Conservation (phyloP, 2,113 vertebrate species). For the Myrmecophaga tridactyla region DNA sequence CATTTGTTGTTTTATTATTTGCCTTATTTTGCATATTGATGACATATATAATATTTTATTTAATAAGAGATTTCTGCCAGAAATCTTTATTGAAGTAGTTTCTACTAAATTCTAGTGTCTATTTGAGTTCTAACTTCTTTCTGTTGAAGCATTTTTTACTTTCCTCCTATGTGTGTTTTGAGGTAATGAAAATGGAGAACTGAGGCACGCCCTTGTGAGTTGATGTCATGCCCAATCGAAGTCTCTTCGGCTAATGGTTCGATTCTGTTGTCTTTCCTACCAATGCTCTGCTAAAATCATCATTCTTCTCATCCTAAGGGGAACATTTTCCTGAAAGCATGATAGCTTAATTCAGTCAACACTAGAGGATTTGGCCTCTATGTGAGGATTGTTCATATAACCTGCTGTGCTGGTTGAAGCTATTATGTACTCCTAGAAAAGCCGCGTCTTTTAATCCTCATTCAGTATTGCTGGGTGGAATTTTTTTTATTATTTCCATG, state of each 20-base stretch:
- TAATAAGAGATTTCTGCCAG: neutral
- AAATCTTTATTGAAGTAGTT: neutral
- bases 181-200: neutral
- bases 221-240: neutral
- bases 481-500: too few species aligned
- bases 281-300: neutral
- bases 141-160: neutral
- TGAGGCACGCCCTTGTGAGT: neutral
- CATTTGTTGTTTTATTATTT: neutral
- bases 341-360: neutral
- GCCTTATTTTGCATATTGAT: neutral
- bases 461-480: too few species aligned
- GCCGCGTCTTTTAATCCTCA: too few species aligned
- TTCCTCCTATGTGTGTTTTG: neutral
- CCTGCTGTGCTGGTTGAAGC: too few species aligned
- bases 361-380: neutral
- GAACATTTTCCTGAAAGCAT: neutral
- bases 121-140: neutral
- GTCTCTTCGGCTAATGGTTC: neutral
- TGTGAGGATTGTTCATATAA: neutral
- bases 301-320: neutral
- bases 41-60: neutral
- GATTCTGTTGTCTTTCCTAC: neutral
- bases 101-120: neutral
- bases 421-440: too few species aligned